These are phyloP conservation scores for Lasaia peninsularis DNA, from an alignment of 1,140 invertebrate genomes.

Conservation along the genomic window DNA sequence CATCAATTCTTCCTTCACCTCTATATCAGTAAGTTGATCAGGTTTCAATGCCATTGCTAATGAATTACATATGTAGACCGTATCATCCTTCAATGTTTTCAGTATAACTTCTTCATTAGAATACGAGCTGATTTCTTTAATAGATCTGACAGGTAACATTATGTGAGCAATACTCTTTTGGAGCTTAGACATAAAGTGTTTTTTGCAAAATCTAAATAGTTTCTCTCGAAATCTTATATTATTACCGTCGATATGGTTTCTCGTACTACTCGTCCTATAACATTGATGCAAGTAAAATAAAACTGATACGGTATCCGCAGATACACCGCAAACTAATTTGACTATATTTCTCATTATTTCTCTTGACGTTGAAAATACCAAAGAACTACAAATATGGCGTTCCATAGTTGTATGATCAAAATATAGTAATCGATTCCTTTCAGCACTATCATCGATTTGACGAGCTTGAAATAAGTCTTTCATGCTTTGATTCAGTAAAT, in stretches of 20 bases:
- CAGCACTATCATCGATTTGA: constrained; percentile 25
- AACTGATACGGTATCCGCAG: constrained; percentile 48
- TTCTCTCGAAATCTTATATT: constrained; percentile 62
- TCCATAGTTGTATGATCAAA: constrained; percentile 66
- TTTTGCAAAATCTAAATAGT: constrained; percentile 54
- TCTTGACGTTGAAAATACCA: constrained; percentile 51
- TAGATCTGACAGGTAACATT: constrained; percentile 41
- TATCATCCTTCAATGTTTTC: constrained; percentile 54
- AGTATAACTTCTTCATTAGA: constrained; percentile 55
- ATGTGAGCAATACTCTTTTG: constrained; percentile 55
- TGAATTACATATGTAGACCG: constrained; percentile 56
- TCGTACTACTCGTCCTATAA: constrained; percentile 47
- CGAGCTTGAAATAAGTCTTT: constrained; percentile 46
- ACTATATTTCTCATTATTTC: constrained; percentile 63
- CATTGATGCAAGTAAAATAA: constrained; percentile 66
- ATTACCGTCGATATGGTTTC: constrained; percentile 53
- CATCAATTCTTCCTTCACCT: constrained; percentile 46
- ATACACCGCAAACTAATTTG: constrained; percentile 50
- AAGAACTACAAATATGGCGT: constrained; percentile 44
- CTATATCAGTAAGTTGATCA: constrained; percentile 47
- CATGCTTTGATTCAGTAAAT: constrained; percentile 46
- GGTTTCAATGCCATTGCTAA: constrained; percentile 62
- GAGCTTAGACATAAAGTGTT: constrained; percentile 44
- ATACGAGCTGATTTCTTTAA: constrained; percentile 54
- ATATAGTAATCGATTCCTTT: constrained; percentile 44